These are phyloP conservation scores for Phortica variegata DNA, from an alignment of 1,140 invertebrate species.

Conservation along the genomic window DNA sequence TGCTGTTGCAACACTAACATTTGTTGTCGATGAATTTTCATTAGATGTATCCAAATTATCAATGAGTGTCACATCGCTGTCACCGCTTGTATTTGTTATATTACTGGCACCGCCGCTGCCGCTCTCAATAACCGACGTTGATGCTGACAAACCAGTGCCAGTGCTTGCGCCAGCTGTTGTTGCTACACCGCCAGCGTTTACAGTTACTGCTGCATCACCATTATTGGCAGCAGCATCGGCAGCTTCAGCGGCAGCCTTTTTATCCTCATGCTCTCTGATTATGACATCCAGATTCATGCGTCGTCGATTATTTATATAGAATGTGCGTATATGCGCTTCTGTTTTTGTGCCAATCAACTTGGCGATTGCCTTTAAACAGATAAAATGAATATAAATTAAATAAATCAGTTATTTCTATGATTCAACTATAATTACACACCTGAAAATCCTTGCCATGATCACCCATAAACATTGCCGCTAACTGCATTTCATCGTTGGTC, in stretches of 20 bases:
- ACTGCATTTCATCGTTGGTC: slow-evolving; percentile 88
- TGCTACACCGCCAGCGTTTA: neutral
- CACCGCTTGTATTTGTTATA: neutral
- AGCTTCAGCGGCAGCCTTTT: slow-evolving; percentile 19
- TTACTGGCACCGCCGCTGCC: too few species aligned
- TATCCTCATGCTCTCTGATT: slow-evolving; percentile 79
- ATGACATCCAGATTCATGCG: slow-evolving; percentile 89
- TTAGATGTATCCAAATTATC: too few species aligned
- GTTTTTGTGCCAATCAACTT: slow-evolving; percentile 95
- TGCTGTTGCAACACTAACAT: neutral
- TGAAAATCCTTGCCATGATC: slow-evolving; percentile 96
- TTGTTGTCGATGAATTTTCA: neutral
- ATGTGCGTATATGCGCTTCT: slow-evolving; percentile 85
- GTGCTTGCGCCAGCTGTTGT: too few species aligned
- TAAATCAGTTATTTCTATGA: neutral
- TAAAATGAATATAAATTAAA: neutral
- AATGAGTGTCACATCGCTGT: slow-evolving; percentile 25
- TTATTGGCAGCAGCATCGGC: slow-evolving; percentile 10
- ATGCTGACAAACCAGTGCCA: too few species aligned
- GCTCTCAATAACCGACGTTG: too few species aligned
- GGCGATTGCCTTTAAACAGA: slow-evolving; percentile 70
- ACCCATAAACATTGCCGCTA: slow-evolving; percentile 89
- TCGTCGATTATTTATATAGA: slow-evolving; percentile 86
- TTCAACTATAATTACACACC: slow-evolving; percentile 27
- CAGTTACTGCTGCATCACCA: neutral